phyloP scores from a whole-genome alignment of 2,888 invertebrate species.

The Colletes collaris region DNA sequence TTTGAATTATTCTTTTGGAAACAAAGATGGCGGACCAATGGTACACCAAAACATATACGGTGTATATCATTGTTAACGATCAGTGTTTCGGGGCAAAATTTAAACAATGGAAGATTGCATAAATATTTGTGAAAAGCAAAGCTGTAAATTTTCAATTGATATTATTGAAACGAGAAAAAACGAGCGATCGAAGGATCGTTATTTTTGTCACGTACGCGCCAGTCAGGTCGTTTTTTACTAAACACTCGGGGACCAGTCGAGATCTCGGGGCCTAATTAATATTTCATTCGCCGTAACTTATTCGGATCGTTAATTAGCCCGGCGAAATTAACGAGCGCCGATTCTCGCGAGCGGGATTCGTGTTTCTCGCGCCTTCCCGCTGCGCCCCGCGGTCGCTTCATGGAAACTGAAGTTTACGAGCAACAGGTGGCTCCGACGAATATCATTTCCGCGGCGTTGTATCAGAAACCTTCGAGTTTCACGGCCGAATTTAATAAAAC shows the following conservation, averaged over 20 bases:
- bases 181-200: no score
- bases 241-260: neutral
- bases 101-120: no score
- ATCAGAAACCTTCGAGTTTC: constrained; percentile 27
- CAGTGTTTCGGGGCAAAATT: no score
- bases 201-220: neutral
- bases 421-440: constrained; percentile 64
- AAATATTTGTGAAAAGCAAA: no score
- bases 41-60: no score
- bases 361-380: constrained; percentile 50
- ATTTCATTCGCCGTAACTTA: constrained; percentile 51
- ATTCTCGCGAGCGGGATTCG: constrained; percentile 36
- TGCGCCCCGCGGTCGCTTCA: constrained; percentile 27
- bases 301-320: constrained; percentile 68
- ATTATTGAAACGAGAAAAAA: no score
- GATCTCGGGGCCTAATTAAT: constrained; percentile 55
- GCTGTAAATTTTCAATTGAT: no score
- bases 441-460: constrained; percentile 44
- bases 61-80: no score
- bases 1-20: no score
- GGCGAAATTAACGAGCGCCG: constrained; percentile 65
- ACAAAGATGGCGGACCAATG: no score
- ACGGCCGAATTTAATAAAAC: constrained; percentile 27
- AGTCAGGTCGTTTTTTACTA: neutral
- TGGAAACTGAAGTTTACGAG: constrained; percentile 59